These are phyloP conservation scores for Pelecanus crispus DNA, from an alignment of 2,113 vertebrate species.

Conservation along the genomic window DNA sequence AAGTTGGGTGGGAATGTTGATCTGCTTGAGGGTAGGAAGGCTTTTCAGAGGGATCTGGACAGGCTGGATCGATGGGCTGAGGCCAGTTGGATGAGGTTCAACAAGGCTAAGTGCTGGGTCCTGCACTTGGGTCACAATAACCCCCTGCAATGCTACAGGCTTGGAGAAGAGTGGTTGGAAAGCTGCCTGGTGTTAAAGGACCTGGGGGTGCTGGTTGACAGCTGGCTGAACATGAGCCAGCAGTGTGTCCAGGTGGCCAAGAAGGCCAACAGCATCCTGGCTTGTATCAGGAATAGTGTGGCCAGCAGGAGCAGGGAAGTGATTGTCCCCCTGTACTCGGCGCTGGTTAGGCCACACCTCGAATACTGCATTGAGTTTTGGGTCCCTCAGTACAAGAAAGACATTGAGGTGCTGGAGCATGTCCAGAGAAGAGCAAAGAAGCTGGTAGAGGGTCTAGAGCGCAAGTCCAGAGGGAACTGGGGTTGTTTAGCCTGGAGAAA, in stretches of 20 bases:
- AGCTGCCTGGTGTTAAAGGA: fast-evolving
- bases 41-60: neutral
- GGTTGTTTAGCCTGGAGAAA: too few species aligned
- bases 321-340: fast-evolving
- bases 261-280: too few species aligned
- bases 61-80: fast-evolving
- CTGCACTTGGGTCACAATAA: neutral
- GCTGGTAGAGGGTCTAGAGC: neutral
- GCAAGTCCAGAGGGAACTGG: neutral
- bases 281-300: neutral
- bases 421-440: neutral
- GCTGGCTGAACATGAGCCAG: too few species aligned
- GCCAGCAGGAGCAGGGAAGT: neutral
- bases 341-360: fast-evolving
- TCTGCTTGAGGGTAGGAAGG: neutral
- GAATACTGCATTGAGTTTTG: neutral
- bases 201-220: fast-evolving
- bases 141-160: fast-evolving
- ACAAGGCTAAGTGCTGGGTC: neutral
- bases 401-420: fast-evolving
- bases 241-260: too few species aligned
- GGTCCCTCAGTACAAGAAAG: neutral
- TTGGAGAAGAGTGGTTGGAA: neutral
- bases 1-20: neutral
- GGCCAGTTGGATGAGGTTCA: too few species aligned